Evolutionary conservation across 2,888 invertebrate species (phyloP), one percentile per base, ranked within the genome.

Genomic region (Clanis bilineata): DNA sequence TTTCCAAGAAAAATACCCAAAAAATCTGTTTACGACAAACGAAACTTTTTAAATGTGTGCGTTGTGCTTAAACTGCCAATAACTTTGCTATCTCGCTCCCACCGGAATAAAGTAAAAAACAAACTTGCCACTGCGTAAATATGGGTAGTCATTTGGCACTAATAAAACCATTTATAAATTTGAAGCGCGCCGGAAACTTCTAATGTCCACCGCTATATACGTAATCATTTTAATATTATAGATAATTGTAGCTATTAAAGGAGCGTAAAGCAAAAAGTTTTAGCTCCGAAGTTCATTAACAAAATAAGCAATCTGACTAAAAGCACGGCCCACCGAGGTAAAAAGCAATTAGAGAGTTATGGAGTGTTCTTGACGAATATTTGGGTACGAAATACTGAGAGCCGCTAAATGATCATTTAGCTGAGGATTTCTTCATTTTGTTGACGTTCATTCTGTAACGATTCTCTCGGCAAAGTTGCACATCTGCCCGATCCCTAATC

Each of bases 261-360:
- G 74, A 79, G 70, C 69, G 70, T 71, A 76, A 81, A 81, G 73
- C 77, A 80, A 85, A 83, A 87, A 86, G 79, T 88, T 77, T 72
- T 75, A 74, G 74, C 72, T 73, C 73, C 73, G 67, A 79, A 83
- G 81, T 85, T 88, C 83, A 87, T 88, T 87, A 88, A 85, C 82
- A 81, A 85, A 88, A 87, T 86, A 87, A 86, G 86, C 85, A 89
- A 89, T 89, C 82, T 77, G 79, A 77, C 86, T 89, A 85, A 89
- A 89, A 89, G 88, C 89, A 83, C 76, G 77, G 76, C 79, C 82
- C 79, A 77, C 80, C 79, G 80, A 85, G 83, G 83, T 89, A 85
- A 85, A 83, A 85, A 84, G 80, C 85, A 85, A 86, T 89, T 88
- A 85, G 70, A 79, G 87, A 87, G 83, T 87, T 87, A 84, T 82